Conservation (phyloP, 2,797 vertebrate species). For the Petrocephalus schoutedeni region DNA sequence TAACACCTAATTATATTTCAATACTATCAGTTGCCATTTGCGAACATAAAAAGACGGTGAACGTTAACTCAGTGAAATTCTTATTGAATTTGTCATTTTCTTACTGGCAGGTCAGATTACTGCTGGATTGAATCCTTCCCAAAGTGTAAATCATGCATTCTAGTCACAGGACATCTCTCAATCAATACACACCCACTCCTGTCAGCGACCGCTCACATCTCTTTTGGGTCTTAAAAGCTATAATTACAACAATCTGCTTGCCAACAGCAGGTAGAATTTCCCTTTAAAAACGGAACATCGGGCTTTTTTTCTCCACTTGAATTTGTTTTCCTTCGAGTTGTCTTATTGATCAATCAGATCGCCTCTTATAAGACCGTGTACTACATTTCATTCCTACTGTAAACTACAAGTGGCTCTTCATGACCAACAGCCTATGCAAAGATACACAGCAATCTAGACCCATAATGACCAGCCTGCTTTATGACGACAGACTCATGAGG, state of each 20-base stretch:
- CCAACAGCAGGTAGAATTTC: slow-evolving; percentile 4
- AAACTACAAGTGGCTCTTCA: background rate
- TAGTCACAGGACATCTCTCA: background rate
- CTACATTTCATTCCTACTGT: background rate
- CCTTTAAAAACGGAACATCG: background rate
- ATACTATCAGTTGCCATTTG: background rate
- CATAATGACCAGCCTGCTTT: background rate
- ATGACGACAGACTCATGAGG: background rate
- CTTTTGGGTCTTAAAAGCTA: background rate
- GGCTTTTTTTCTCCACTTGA: background rate
- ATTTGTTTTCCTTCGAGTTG: background rate
- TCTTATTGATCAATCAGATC: background rate
- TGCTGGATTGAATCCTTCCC: background rate
- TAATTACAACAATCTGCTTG: slow-evolving; percentile 10
- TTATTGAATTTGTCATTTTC: background rate
- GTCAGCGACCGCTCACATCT: background rate
- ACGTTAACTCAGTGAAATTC: background rate
- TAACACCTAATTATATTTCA: background rate
- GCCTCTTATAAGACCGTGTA: background rate
- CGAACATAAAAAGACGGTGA: background rate
- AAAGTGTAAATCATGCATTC: background rate
- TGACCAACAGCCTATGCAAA: background rate
- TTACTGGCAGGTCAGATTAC: background rate
- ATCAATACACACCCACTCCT: slow-evolving; percentile 3
- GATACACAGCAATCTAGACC: background rate